These are phyloP conservation scores for Orthonyx spaldingii DNA, from an alignment of 2,113 vertebrate genomes.

Conservation along the genomic window DNA sequence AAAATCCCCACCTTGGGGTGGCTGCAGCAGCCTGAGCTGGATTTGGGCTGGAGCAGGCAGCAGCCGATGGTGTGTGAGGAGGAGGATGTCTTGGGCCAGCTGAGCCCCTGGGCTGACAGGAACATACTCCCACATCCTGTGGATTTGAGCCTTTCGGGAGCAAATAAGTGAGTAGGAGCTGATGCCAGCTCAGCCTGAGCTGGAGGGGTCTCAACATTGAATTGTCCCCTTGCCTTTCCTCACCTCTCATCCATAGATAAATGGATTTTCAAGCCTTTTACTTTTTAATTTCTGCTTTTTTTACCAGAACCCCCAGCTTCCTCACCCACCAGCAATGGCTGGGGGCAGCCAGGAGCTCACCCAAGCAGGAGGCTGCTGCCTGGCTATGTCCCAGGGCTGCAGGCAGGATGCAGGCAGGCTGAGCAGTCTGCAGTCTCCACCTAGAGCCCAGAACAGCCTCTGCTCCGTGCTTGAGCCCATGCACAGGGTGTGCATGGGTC, in stretches of 20 bases:
- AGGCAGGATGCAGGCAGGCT: neutral
- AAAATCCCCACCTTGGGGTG: neutral
- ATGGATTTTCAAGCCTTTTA: neutral
- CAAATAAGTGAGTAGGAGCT: neutral
- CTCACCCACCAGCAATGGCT: neutral
- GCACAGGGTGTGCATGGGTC: neutral
- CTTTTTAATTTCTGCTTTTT: neutral
- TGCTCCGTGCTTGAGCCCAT: neutral
- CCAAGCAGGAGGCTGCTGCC: neutral
- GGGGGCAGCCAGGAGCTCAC: neutral
- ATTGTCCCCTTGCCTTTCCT: neutral
- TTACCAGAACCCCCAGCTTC: neutral
- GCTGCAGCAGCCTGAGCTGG: neutral
- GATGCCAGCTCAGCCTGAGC: neutral
- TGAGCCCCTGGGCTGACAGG: neutral
- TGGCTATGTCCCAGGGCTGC: neutral
- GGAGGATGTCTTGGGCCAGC: neutral
- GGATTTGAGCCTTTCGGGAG: neutral
- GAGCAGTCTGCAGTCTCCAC: conserved; percentile 48
- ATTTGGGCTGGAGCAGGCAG: neutral
- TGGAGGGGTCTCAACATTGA: neutral
- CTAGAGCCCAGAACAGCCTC: conserved; percentile 25
- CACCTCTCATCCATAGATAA: neutral
- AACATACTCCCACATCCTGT: neutral
- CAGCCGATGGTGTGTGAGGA: conserved; percentile 7